Percentiles rank a stretch among this genome's conserved stretches.
These are phyloP conservation scores for Coleophora flavipennella DNA, from an alignment of 2,888 invertebrate species.

Conservation along the genomic window DNA sequence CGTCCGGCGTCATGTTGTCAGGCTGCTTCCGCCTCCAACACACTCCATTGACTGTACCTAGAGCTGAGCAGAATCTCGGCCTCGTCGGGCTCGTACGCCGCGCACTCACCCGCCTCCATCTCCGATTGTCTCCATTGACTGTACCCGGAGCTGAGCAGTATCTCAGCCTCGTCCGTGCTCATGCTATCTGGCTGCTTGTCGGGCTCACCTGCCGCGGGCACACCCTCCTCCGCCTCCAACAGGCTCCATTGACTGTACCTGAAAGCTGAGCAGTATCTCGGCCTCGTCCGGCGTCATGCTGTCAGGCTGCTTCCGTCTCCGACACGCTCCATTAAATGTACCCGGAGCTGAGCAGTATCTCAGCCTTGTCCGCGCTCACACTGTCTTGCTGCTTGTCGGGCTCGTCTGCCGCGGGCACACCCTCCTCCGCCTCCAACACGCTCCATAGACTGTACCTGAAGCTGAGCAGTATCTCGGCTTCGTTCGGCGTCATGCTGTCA, in stretches of 20 bases:
- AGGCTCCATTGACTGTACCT: slow-evolving; percentile 79
- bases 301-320: slow-evolving; percentile 46
- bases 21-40: slow-evolving; percentile 62
- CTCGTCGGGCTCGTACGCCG: slow-evolving; percentile 55
- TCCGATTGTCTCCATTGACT: slow-evolving; percentile 72
- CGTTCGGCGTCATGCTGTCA: slow-evolving; percentile 84
- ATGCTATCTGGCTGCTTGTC: slow-evolving; percentile 65
- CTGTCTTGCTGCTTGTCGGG: slow-evolving; percentile 25
- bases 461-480: slow-evolving; percentile 89
- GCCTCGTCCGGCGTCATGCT: slow-evolving; percentile 59
- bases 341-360: slow-evolving; percentile 89
- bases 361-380: slow-evolving; percentile 66
- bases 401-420: slow-evolving; percentile 33
- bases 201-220: slow-evolving; percentile 44
- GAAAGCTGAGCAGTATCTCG: slow-evolving; percentile 86
- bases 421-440: slow-evolving; percentile 63
- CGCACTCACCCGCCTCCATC: slow-evolving; percentile 53
- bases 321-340: slow-evolving; percentile 74
- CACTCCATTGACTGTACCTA: slow-evolving; percentile 78
- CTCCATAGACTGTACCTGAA: slow-evolving; percentile 80
- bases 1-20: slow-evolving; percentile 84
- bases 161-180: slow-evolving; percentile 92
- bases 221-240: slow-evolving; percentile 61
- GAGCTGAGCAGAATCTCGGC: slow-evolving; percentile 89
- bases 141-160: slow-evolving; percentile 87